Conservation (phyloP, 2,888 invertebrate genomes). For the Apoda limacodes region DNA sequence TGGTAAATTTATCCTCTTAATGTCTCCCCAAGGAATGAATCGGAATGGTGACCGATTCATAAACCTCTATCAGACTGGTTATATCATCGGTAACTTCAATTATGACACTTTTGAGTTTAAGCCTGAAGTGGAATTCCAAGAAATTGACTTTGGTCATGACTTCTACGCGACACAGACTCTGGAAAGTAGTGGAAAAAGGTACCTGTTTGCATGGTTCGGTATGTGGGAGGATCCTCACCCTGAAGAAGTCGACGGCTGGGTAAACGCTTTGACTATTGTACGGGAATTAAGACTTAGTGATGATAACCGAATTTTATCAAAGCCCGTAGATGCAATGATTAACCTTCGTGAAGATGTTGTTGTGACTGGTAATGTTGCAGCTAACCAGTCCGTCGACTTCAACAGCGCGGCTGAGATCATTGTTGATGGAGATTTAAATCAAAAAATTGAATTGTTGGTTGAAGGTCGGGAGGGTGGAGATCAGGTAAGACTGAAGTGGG, state of each 20-base stretch:
- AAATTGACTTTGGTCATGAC: constrained; percentile 57
- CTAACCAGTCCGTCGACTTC: constrained; percentile 26
- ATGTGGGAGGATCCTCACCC: constrained; percentile 53
- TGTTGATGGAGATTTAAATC: constrained; percentile 30
- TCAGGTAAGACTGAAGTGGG: constrained; percentile 34
- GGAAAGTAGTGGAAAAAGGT: constrained; percentile 41
- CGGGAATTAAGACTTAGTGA: constrained; percentile 41
- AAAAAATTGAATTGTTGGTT: constrained; percentile 34
- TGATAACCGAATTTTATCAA: constrained; percentile 38
- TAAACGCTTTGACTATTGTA: constrained; percentile 50
- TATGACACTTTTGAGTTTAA: constrained; percentile 49
- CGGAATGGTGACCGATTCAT: constrained; percentile 51
- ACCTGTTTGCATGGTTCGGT: constrained; percentile 51
- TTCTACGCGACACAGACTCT: constrained; percentile 58
- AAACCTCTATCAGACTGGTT: constrained; percentile 49
- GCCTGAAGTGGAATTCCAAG: constrained; percentile 45
- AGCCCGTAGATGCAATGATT: constrained; percentile 38
- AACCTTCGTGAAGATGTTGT: constrained; percentile 30
- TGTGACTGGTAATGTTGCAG: constrained; percentile 25
- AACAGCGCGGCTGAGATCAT: constrained; percentile 44
- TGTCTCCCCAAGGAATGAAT: constrained; percentile 55
- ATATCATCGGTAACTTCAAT: constrained; percentile 52
- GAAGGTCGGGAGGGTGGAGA: constrained; percentile 41
- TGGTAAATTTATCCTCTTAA: constrained; percentile 48
- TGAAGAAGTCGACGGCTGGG: constrained; percentile 55